phyloP scores from a whole-genome alignment of 2,797 vertebrate species.

The Hydrocynus forskahlii region DNA sequence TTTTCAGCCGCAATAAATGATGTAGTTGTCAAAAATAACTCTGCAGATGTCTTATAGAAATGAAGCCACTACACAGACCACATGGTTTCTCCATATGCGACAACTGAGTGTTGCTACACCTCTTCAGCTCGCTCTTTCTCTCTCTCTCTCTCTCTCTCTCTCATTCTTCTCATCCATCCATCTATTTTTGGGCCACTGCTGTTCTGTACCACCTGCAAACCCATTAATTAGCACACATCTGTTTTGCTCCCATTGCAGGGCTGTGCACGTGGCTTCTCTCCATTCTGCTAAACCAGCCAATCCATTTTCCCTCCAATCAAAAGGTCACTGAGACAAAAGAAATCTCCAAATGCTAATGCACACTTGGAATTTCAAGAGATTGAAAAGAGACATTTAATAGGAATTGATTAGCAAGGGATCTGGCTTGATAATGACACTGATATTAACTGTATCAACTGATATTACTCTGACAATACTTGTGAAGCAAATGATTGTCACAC shows the following conservation, averaged over 20 bases:
- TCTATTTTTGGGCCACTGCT: constrained; percentile 41
- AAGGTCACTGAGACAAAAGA: constrained; percentile 46
- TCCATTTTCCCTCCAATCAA: constrained; percentile 60
- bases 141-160: constrained; percentile 17
- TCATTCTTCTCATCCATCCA: constrained; percentile 36
- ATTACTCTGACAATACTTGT: constrained; percentile 5
- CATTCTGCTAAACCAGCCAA: constrained; percentile 58
- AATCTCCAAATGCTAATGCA: constrained; percentile 37
- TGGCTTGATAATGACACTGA: constrained; percentile 8
- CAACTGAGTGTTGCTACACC: constrained; percentile 20
- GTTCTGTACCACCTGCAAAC: constrained; percentile 79
- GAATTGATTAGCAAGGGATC: constrained; percentile 28
- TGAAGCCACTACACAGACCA: constrained; percentile 46
- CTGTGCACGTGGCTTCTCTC: constrained; percentile 26
- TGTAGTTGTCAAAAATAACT: constrained; percentile 50
- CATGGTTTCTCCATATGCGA: constrained; percentile 51
- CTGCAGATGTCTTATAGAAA: constrained; percentile 53
- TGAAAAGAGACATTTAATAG: constrained; percentile 17
- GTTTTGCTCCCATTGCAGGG: constrained; percentile 67
- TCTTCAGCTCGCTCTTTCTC: constrained; percentile 10
- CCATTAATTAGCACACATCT: constrained; percentile 84
- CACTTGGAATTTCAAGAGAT: constrained; percentile 29
- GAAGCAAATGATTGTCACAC: constrained; percentile 24
- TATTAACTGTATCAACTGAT: constrained; percentile 1
- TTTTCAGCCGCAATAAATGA: constrained; percentile 45